Percentiles rank a stretch among this genome's conserved stretches.
These are phyloP conservation scores for Trissolcus japonicus DNA, from an alignment of 2,888 invertebrate genomes.

Conservation along the genomic window DNA sequence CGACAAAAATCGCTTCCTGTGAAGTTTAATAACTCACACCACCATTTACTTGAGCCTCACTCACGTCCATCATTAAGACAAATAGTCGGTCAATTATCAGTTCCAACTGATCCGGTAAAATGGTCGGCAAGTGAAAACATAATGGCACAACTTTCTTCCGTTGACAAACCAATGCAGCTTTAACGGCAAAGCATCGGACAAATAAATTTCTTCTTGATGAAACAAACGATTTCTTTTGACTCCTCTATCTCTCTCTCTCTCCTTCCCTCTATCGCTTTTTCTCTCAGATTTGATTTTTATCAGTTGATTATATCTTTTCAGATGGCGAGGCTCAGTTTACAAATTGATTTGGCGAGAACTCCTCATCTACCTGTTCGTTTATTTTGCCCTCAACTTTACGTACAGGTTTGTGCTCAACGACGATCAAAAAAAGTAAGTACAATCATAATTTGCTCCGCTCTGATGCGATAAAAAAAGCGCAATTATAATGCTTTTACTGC, in stretches of 20 bases:
- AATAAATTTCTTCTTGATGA: too few relatives aligned
- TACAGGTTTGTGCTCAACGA: slow-evolving; percentile 90
- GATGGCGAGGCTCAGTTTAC: slow-evolving; percentile 97
- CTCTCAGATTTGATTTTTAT: slow-evolving; percentile 35
- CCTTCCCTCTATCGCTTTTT: neutral
- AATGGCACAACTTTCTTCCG: slow-evolving; percentile 24
- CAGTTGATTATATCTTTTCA: slow-evolving; percentile 76
- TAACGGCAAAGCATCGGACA: too few relatives aligned
- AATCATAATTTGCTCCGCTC: slow-evolving; percentile 1
- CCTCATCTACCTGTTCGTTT: slow-evolving; percentile 89
- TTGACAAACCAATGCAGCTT: too few relatives aligned
- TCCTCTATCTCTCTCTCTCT: too few relatives aligned
- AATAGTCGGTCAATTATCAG: slow-evolving; percentile 23
- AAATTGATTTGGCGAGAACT: slow-evolving; percentile 96
- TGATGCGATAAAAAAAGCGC: too few relatives aligned
- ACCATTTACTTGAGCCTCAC: slow-evolving; percentile 10
- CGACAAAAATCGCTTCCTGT: slow-evolving; percentile 10
- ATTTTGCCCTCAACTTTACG: slow-evolving; percentile 90
- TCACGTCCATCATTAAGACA: slow-evolving; percentile 24
- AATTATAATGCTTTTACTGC: neutral
- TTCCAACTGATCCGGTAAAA: slow-evolving; percentile 29
- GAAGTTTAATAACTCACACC: slow-evolving; percentile 17
- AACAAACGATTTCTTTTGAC: too few relatives aligned
- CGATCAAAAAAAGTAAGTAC: slow-evolving; percentile 86
- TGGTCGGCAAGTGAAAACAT: slow-evolving; percentile 7